Evolutionary conservation across 2,113 vertebrate species (phyloP).

Genomic region (Pomatostomus ruficeps): DNA sequence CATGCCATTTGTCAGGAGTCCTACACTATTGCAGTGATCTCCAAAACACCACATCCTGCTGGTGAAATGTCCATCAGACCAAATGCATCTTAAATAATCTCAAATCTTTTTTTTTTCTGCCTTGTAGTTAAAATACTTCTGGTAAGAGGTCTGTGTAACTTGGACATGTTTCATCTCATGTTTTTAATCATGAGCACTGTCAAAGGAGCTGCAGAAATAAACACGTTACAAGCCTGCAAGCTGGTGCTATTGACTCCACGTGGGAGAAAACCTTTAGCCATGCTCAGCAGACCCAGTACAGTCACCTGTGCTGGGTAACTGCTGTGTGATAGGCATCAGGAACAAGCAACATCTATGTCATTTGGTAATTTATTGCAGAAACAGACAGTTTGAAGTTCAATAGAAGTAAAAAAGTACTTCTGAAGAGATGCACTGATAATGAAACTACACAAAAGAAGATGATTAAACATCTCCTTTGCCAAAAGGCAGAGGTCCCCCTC

Average conservation of each 20-base stretch:
- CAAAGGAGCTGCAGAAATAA: not conserved
- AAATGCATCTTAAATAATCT: not conserved
- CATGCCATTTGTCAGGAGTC: not conserved
- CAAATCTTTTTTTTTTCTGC: not conserved
- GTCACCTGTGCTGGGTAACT: not conserved
- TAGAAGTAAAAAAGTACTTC: not conserved
- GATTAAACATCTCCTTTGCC: not conserved
- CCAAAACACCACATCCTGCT: not conserved
- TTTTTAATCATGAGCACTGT: not conserved
- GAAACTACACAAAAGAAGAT: not conserved
- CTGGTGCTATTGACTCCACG: not conserved
- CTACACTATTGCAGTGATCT: rapidly evolving
- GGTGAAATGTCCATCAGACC: not conserved
- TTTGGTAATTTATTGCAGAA: not conserved
- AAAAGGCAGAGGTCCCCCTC: not conserved
- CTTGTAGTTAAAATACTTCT: not conserved
- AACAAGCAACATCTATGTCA: not conserved
- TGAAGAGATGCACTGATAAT: not conserved
- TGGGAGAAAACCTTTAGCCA: not conserved
- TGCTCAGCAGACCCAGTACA: not conserved
- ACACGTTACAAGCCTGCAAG: not conserved
- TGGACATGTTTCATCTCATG: not conserved
- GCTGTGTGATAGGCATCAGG: not conserved
- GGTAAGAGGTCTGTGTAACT: not conserved
- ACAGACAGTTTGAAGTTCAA: not conserved